Evolutionary conservation across 1,140 invertebrate species (phyloP), one percentile per base, ranked within the genome.

Genomic region (Zaprionus tsacasi): DNA sequence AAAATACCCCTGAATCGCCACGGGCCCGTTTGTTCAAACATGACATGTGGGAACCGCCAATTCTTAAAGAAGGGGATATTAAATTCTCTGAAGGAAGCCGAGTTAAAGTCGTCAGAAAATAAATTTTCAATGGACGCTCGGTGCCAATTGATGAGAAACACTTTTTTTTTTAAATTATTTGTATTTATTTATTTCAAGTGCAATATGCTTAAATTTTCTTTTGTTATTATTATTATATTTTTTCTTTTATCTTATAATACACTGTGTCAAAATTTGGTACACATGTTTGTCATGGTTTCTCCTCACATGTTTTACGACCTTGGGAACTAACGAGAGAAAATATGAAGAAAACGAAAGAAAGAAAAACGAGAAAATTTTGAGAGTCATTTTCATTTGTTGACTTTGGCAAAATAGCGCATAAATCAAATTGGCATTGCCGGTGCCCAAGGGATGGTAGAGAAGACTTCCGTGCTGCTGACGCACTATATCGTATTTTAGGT

Each of bases 351-450:
- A 56, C 30, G 21, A 21, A 21, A 21, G 21, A 21, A 55, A 21
- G 54, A 65, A 45, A 64, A 48, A 56, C 36, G 36, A 63, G 33
- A 21, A 43, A 70, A 64, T 52, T 56, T n/a, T 27, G 40, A 64
- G 68, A 87, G 82, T 88, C 83, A 82, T 86, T 86, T 82, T 79
- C 82, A 87, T 87, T 88, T 87, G 82, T 82, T 88, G 80, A 87
- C 83, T 88, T 83, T 78, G 76, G 83, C 79, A 74, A 87, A 87
- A 87, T 88, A 70, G 67, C 73, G 77, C 80, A 87, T 87, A 87
- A 87, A 87, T 87, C 82, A 88, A 83, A 88, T 72, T 64, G 55
- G 17, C 55, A 48, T 58, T 67, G 52, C 13, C 43, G 30, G 35
- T 21, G 35, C 25, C 59, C 56, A 58, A 36, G 69, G 69, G 21